phyloP scores from a whole-genome alignment of 2,888 invertebrate species.

The Elgonia sp. region DNA sequence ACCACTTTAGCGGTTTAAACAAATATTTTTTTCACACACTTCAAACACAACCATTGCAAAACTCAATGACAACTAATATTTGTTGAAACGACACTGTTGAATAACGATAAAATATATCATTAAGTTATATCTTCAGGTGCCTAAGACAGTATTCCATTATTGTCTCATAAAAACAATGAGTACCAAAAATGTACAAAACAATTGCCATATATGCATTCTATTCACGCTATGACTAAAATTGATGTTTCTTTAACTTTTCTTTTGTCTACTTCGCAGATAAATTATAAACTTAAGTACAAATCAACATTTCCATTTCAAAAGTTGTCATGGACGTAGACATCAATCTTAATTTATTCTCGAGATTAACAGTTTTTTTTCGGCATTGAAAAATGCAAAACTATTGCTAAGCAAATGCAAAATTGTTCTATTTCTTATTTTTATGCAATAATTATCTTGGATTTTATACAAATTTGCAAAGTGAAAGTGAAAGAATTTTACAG shows the following conservation, averaged over 20 bases:
- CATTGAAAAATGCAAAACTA: background rate
- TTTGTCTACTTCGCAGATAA: background rate
- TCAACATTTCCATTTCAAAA: background rate
- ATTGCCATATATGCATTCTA: no score
- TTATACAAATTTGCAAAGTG: no score
- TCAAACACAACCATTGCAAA: constrained; percentile 14
- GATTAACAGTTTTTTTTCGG: background rate
- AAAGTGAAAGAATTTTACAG: no score
- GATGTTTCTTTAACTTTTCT: no score
- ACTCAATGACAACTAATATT: background rate
- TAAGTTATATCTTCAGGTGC: background rate
- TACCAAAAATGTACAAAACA: no score
- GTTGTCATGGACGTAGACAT: background rate
- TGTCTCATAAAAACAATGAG: background rate
- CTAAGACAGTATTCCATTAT: background rate
- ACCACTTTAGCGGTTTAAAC: constrained; percentile 19
- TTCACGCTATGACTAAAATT: no score
- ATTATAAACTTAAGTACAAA: background rate
- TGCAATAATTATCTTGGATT: no score
- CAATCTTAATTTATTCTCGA: background rate
- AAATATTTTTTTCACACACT: constrained; percentile 4
- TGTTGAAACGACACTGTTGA: constrained; percentile 2
- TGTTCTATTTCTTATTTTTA: background rate
- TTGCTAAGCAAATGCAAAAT: no score
- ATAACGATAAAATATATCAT: background rate